These are phyloP conservation scores for Zoanthus solanderi DNA, from an alignment of 92 coral and sea anemone species.

Conservation along the genomic window DNA sequence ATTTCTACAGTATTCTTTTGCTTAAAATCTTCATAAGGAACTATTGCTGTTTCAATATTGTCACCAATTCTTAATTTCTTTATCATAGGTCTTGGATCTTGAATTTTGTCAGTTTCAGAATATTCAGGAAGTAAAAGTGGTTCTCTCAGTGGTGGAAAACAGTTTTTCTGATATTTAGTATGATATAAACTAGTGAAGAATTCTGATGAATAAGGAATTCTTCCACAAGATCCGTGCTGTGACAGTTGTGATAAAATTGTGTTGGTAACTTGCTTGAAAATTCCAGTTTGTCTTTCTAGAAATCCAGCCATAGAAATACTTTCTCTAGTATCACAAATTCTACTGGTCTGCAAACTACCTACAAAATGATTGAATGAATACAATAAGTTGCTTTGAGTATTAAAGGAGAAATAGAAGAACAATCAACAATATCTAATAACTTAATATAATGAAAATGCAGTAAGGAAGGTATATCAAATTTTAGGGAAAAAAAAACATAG, in stretches of 20 bases:
- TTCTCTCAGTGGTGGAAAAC: neutral
- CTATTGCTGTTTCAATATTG: neutral
- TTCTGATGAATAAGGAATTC: neutral
- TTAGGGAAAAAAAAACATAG: too few species aligned
- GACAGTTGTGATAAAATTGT: neutral
- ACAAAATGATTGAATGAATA: neutral
- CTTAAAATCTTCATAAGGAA: constrained; percentile 15
- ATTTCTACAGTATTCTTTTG: neutral
- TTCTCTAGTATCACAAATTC: neutral
- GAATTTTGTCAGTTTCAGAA: neutral
- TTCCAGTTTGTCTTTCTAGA: neutral
- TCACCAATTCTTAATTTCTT: constrained; percentile 4
- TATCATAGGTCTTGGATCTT: constrained; percentile 2
- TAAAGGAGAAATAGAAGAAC: neutral
- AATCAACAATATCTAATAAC: too few species aligned
- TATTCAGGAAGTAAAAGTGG: constrained; percentile 7
- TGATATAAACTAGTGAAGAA: neutral
- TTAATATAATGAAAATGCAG: too few species aligned
- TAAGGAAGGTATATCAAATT: too few species aligned
- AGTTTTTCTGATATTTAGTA: neutral
- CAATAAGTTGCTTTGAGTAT: neutral
- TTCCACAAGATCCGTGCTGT: neutral
- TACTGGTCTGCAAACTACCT: constrained; percentile 4
- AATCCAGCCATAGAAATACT: neutral
- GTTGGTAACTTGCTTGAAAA: neutral